These are phyloP conservation scores for crab-eating macaque (Macaca fascicularis) DNA, from an alignment of 2,113 vertebrate genomes.

Conservation along the genomic window DNA sequence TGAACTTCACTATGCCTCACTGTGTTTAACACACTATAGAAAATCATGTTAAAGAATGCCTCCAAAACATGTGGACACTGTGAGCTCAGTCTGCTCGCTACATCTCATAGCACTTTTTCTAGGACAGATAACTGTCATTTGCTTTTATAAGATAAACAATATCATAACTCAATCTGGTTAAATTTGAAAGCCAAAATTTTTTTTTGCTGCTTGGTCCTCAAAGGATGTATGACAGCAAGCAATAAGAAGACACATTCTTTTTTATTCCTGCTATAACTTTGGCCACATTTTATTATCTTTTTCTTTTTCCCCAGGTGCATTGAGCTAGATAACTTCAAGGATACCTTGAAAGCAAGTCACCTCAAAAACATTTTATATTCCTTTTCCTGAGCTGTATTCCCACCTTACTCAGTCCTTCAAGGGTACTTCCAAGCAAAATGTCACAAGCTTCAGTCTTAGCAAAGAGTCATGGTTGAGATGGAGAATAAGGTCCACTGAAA, in stretches of 20 bases:
- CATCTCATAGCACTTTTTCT: accelerated
- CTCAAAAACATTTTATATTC: background rate
- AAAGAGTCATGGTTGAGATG: background rate
- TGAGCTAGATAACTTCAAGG: background rate
- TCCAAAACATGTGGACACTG: background rate
- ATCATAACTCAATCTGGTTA: background rate
- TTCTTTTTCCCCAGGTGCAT: background rate
- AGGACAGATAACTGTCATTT: background rate
- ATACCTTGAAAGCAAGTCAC: background rate
- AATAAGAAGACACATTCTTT: background rate
- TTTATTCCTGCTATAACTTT: background rate
- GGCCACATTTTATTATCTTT: background rate
- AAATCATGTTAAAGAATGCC: background rate
- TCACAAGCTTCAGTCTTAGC: background rate
- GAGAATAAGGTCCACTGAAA: background rate
- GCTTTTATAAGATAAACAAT: background rate
- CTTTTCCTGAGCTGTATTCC: background rate
- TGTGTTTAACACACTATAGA: background rate
- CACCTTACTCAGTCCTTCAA: background rate
- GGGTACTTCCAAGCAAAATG: background rate
- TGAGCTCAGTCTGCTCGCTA: background rate
- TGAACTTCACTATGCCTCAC: background rate
- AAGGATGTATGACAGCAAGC: background rate
- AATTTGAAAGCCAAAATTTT: background rate
- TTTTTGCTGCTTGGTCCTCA: background rate